Percentiles rank a stretch among this genome's conserved stretches.
These are phyloP conservation scores for Falcunculus frontatus DNA, from an alignment of 2,113 vertebrate genomes.

Conservation along the genomic window DNA sequence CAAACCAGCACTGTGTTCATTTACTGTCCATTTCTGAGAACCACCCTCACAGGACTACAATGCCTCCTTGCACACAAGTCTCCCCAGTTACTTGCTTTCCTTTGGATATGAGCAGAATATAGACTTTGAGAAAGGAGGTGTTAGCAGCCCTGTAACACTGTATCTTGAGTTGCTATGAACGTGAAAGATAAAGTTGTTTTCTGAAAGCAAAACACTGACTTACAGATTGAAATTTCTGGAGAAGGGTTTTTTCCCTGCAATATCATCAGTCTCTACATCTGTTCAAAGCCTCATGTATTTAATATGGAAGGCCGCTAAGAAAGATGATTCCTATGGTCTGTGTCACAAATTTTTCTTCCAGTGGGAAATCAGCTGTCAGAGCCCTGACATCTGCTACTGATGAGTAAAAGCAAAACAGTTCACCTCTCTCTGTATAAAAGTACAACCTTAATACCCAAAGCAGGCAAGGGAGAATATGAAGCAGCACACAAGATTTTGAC, in stretches of 20 bases:
- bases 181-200: background rate
- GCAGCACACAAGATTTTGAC: background rate
- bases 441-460: background rate
- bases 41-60: background rate
- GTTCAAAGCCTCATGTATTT: background rate
- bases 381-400: background rate
- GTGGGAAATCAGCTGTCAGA: conserved; percentile 21
- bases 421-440: background rate
- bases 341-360: conserved; percentile 2
- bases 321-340: background rate
- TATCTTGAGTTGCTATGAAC: background rate
- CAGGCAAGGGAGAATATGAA: background rate
- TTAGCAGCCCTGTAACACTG: background rate
- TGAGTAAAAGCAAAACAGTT: background rate
- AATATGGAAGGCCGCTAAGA: background rate
- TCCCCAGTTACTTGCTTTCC: background rate
- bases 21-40: background rate
- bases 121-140: background rate
- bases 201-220: background rate
- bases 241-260: background rate
- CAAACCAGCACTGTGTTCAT: background rate
- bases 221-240: background rate
- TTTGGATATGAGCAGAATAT: background rate
- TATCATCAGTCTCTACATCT: background rate
- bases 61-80: background rate